Percentiles rank a stretch among this genome's conserved stretches.
Evolutionary conservation across 2,888 invertebrate genomes (phyloP).

Genomic region (Parnassius smintheus): DNA sequence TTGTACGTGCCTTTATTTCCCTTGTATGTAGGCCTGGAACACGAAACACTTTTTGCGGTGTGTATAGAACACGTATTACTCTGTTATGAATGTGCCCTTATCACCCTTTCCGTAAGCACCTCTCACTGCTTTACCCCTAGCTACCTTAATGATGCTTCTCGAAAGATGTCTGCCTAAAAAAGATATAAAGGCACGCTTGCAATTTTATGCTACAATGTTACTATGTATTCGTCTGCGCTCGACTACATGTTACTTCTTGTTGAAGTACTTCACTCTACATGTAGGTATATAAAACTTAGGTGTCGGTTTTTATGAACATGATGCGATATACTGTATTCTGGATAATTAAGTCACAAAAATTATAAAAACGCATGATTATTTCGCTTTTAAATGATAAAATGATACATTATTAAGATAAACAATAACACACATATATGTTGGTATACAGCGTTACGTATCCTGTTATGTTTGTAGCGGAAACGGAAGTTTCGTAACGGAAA

Average conservation of each 20-base stretch:
- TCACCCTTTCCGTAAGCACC: conserved; percentile 36
- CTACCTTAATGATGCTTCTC: conserved; percentile 75
- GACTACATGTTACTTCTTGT: no score
- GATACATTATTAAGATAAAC: no score
- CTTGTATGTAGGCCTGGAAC: conserved; percentile 38
- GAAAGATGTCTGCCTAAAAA: conserved; percentile 59
- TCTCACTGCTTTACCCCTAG: conserved; percentile 54
- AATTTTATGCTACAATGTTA: conserved; percentile 60
- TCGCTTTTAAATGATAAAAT: no score
- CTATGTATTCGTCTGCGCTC: conserved; percentile 44
- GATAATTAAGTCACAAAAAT: no score
- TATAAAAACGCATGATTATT: no score
- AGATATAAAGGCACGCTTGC: conserved; percentile 47
- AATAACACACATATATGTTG: neutral
- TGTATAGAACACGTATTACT: conserved; percentile 32
- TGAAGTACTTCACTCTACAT: no score
- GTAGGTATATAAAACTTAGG: no score
- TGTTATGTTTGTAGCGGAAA: conserved; percentile 18
- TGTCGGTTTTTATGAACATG: no score
- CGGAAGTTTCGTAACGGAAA: conserved; percentile 19
- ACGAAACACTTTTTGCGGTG: conserved; percentile 34
- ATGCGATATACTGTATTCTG: no score
- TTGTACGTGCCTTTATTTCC: conserved; percentile 38
- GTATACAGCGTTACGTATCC: conserved; percentile 3
- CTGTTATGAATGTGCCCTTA: conserved; percentile 34